phyloP scores from a whole-genome alignment of 2,888 invertebrate genomes.

The Maniola hyperantus region DNA sequence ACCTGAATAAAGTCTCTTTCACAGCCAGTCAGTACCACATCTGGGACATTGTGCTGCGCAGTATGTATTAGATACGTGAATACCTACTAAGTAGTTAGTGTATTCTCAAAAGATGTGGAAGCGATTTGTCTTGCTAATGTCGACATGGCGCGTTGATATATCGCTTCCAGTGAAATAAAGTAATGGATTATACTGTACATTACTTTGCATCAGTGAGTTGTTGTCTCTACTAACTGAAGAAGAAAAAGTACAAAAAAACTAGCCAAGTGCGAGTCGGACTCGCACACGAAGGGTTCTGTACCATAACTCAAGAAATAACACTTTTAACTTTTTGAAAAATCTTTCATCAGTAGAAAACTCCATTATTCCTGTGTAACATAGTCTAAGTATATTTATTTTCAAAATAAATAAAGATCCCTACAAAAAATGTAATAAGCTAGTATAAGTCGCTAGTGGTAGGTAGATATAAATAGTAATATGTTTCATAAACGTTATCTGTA shows the following conservation, averaged over 20 bases:
- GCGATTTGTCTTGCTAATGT: constrained; percentile 23
- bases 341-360: no score
- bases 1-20: neutral
- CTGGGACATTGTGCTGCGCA: neutral
- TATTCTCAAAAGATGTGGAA: constrained; percentile 14
- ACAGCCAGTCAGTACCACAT: neutral
- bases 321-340: no score
- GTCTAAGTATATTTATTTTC: no score
- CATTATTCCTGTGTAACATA: no score
- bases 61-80: neutral
- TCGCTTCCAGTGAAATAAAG: neutral
- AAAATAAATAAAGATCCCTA: no score
- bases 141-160: constrained; percentile 6
- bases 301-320: no score
- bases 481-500: neutral
- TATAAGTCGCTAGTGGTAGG: no score
- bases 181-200: constrained; percentile 5
- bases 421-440: no score
- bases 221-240: neutral
- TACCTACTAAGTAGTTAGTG: neutral
- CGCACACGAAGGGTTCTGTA: neutral
- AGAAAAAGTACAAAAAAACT: neutral
- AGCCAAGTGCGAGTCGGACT: neutral
- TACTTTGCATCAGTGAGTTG: neutral
- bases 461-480: neutral